Evolutionary conservation across 2,113 vertebrate genomes (phyloP), one percentile per base, ranked within the genome.

Genomic region (Jaculus jaculus): DNA sequence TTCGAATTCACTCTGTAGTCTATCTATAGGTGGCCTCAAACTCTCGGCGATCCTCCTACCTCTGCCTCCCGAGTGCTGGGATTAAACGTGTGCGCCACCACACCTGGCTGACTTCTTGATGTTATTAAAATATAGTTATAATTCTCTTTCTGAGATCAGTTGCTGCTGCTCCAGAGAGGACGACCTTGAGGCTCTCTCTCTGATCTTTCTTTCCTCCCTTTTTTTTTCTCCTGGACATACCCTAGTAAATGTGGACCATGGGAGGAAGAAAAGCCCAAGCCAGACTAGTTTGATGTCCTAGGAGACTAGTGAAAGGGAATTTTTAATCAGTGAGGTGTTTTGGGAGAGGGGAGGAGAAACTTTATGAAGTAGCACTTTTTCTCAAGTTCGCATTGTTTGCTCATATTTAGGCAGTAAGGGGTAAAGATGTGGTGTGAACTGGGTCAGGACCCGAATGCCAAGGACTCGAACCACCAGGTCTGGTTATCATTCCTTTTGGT

Each of bases 111-210:
- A n/a, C n/a, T n/a, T n/a, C n/a, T n/a, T 32, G n/a, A 68, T 80
- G 63, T 88, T 91, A 85, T 87, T 94, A 60, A 83, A 78, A 72
- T 28, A 84, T 65, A 85, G 47, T 34, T 37, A 11, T 37, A 66
- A 30, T 60, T 85, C 12, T 84, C 42, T 95, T 16, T 65, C 74
- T 68, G 37, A 84, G 75, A 7, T 74, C 61, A 34, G 13, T 71
- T 83, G 65, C 54, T 89, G 3, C 61, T 75, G 32, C 24, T 60
- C 30, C 8, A 32, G 28, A 37, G 37, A 74, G 13, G 63, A 28
- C 66, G 32, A 73, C 32, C 24, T 69, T 71, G n/a, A 34, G 2
- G 20, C 34, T 20, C 30, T 68, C 87, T 54, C 51, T 82, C 71
- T 82, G 11, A n/a, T 34, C 61, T 68, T 87, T 51, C 23, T 20